Evolutionary conservation across 2,797 vertebrate species (phyloP).

Genomic region (Microcaecilia unicolor): DNA sequence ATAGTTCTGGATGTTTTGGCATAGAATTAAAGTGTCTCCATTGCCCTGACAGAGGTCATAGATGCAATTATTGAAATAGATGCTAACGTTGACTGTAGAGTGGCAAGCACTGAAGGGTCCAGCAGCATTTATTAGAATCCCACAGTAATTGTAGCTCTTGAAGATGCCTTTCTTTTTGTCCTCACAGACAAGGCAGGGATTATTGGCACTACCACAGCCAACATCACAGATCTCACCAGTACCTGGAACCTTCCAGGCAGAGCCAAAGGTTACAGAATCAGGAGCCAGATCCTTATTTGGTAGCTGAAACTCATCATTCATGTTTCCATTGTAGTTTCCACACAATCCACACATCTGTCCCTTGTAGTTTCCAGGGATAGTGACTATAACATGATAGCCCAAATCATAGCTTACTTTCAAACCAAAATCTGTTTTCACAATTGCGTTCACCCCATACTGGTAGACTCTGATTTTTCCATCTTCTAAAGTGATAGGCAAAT

Average conservation of each 20-base stretch:
- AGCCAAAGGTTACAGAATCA: background rate
- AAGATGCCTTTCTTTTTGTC: background rate
- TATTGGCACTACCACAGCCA: conserved; percentile 2
- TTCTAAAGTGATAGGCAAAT: too few species aligned
- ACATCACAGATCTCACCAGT: background rate
- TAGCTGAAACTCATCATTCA: background rate
- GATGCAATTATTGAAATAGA: conserved; percentile 43
- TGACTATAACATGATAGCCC: background rate
- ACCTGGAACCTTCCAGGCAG: background rate
- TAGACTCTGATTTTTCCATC: too few species aligned
- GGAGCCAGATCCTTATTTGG: too few species aligned
- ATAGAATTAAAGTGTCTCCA: conserved; percentile 36
- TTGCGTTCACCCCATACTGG: too few species aligned
- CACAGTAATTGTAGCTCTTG: conserved; percentile 20
- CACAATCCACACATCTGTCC: conserved; percentile 2
- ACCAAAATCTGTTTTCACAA: too few species aligned
- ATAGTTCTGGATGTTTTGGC: conserved; percentile 42
- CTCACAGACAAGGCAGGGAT: background rate
- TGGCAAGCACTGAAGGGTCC: conserved; percentile 50
- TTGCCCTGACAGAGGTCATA: conserved; percentile 52
- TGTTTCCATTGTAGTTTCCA: conserved; percentile 8
- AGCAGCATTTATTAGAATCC: conserved; percentile 36
- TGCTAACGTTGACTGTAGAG: conserved; percentile 21
- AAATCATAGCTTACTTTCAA: background rate
- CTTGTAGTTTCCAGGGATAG: conserved; percentile 1